Evolutionary conservation across 2,113 vertebrate species (phyloP).

Genomic region (Salvator merianae): DNA sequence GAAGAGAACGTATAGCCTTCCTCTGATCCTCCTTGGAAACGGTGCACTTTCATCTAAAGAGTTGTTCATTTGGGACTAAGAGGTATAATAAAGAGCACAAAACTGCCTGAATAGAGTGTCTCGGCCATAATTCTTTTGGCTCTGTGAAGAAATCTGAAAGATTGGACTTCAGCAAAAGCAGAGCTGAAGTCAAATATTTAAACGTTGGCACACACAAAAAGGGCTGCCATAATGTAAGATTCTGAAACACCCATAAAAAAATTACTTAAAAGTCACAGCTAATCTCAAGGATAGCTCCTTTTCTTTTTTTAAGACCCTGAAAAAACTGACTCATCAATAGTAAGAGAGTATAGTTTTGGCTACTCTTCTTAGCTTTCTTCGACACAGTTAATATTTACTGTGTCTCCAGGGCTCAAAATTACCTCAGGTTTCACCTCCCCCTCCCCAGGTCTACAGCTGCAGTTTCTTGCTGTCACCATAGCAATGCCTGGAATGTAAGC

Average conservation of each 20-base stretch:
- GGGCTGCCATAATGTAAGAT: conserved; percentile 59
- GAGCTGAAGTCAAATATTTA: conserved; percentile 64
- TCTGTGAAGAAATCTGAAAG: conserved; percentile 47
- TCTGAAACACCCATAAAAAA: conserved; percentile 59
- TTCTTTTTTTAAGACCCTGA: conserved; percentile 48
- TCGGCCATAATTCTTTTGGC: conserved; percentile 29
- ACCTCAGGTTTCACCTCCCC: conserved; percentile 84
- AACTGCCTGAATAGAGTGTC: neutral
- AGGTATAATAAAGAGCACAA: neutral
- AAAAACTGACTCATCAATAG: conserved; percentile 70
- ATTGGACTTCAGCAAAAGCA: conserved; percentile 48
- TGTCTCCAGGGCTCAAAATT: conserved; percentile 90
- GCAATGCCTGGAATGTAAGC: conserved; percentile 89
- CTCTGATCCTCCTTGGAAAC: neutral
- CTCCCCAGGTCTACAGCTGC: conserved; percentile 88
- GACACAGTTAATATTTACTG: conserved; percentile 96
- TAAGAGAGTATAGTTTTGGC: conserved; percentile 61
- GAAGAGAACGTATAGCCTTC: neutral
- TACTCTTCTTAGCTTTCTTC: conserved; percentile 83
- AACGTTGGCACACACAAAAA: conserved; percentile 37
- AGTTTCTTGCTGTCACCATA: conserved; percentile 90
- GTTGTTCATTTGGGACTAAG: neutral
- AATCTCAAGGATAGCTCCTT: conserved; percentile 70
- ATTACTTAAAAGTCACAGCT: conserved; percentile 65
- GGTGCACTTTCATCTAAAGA: neutral